phyloP scores from a whole-genome alignment of 2,888 invertebrate species.

The Epiblema foenella region DNA sequence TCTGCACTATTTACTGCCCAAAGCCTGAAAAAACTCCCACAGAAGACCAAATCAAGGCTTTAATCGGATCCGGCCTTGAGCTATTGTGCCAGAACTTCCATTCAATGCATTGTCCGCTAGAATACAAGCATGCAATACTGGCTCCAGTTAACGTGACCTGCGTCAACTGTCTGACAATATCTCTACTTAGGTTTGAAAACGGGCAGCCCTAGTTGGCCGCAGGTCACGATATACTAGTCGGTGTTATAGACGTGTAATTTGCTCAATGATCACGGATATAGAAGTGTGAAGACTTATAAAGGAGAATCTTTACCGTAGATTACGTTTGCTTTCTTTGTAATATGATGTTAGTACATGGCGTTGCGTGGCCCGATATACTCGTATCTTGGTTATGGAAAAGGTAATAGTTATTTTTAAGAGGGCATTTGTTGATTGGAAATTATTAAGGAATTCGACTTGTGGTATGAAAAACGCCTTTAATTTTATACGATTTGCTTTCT shows the following conservation, averaged over 20 bases:
- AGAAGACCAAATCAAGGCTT: slow-evolving; percentile 49
- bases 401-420: slow-evolving; percentile 26
- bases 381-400: slow-evolving; percentile 15
- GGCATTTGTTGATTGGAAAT: slow-evolving; percentile 29
- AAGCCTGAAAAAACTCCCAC: slow-evolving; percentile 17
- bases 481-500: background rate
- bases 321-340: slow-evolving; percentile 45
- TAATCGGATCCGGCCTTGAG: slow-evolving; percentile 47
- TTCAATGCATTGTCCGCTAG: slow-evolving; percentile 55
- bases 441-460: background rate
- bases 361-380: slow-evolving; percentile 32
- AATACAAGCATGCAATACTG: slow-evolving; percentile 54
- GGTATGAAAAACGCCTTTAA: slow-evolving; percentile 1
- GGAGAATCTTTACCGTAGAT: slow-evolving; percentile 46
- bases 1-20: background rate
- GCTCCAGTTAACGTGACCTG: slow-evolving; percentile 49
- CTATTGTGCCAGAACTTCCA: slow-evolving; percentile 52
- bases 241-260: slow-evolving; percentile 49
- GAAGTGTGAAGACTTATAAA: slow-evolving; percentile 49
- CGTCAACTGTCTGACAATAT: slow-evolving; percentile 20
- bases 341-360: slow-evolving; percentile 38
- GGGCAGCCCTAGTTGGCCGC: slow-evolving; percentile 2
- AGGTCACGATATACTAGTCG: slow-evolving; percentile 40
- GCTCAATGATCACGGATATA: slow-evolving; percentile 48
- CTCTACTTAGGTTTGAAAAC: background rate